Evolutionary conservation across 1,140 invertebrate genomes (phyloP).

Genomic region (Drosophila nikananu): DNA sequence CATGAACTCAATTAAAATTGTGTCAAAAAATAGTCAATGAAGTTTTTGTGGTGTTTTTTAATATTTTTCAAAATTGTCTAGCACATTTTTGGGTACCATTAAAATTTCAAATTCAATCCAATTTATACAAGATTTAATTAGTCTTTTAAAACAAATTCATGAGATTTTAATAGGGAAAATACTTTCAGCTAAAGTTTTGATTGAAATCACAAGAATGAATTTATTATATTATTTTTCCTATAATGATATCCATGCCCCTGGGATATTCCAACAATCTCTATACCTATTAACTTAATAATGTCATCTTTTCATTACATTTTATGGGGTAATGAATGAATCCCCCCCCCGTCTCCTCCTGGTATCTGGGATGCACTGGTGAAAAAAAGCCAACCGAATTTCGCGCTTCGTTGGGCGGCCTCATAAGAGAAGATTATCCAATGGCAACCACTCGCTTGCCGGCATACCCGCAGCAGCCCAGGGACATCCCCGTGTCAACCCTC

Average conservation of each 20-base stretch:
- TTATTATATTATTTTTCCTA: neutral
- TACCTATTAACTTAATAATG: neutral
- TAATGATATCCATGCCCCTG: neutral
- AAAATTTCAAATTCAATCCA: too few species aligned
- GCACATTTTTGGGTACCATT: too few species aligned
- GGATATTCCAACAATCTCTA: neutral
- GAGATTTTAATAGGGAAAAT: too few species aligned
- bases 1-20: neutral
- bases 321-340: neutral
- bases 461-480: conserved; percentile 19
- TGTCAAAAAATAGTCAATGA: too few species aligned
- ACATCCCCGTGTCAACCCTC: conserved; percentile 10
- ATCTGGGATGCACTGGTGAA: neutral
- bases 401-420: conserved; percentile 40
- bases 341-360: conserved; percentile 3
- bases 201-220: neutral
- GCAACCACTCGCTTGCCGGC: conserved; percentile 50
- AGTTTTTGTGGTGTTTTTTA: too few species aligned
- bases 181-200: neutral
- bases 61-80: too few species aligned
- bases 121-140: too few species aligned
- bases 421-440: conserved; percentile 75
- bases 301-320: neutral
- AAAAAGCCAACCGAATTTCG: conserved; percentile 23
- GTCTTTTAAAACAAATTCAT: too few species aligned